Percentiles rank a stretch among this genome's conserved stretches.
Evolutionary conservation across 2,888 invertebrate genomes (phyloP).

Genomic region (Mellilla xanthometata): DNA sequence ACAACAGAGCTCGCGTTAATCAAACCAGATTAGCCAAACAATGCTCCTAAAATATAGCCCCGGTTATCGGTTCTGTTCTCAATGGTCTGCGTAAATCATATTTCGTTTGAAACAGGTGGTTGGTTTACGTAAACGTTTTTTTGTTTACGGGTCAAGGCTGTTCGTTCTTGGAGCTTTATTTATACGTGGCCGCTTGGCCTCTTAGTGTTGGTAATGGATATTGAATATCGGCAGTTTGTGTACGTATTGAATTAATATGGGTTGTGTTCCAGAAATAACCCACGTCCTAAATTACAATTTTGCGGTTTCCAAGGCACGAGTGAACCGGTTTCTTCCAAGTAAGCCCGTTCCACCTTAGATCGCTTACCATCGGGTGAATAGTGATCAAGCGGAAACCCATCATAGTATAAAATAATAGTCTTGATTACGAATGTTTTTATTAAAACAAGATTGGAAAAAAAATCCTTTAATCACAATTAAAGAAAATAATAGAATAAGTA

Average conservation of each 20-base stretch:
- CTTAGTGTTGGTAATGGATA: slow-evolving; percentile 13
- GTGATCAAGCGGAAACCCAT: too few species aligned
- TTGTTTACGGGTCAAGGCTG: slow-evolving; percentile 46
- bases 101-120: slow-evolving; percentile 48
- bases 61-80: slow-evolving; percentile 34
- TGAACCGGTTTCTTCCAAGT: too few species aligned
- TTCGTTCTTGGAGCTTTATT: slow-evolving; percentile 35
- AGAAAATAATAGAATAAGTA: too few species aligned
- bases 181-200: slow-evolving; percentile 15
- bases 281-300: too few species aligned
- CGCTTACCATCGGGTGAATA: too few species aligned
- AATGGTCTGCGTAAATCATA: slow-evolving; percentile 43
- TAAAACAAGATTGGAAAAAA: too few species aligned
- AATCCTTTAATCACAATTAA: too few species aligned
- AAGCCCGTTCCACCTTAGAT: too few species aligned
- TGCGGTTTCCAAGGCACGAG: too few species aligned
- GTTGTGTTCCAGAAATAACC: too few species aligned
- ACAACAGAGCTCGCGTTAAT: slow-evolving; percentile 63
- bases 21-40: slow-evolving; percentile 56
- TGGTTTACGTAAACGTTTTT: slow-evolving; percentile 41
- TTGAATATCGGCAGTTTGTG: slow-evolving; percentile 7
- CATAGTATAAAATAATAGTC: too few species aligned
- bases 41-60: slow-evolving; percentile 39
- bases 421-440: too few species aligned
- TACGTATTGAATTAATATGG: slow-evolving; percentile 9